phyloP scores from a whole-genome alignment of 2,113 vertebrate genomes.

The Myodes glareolus region DNA sequence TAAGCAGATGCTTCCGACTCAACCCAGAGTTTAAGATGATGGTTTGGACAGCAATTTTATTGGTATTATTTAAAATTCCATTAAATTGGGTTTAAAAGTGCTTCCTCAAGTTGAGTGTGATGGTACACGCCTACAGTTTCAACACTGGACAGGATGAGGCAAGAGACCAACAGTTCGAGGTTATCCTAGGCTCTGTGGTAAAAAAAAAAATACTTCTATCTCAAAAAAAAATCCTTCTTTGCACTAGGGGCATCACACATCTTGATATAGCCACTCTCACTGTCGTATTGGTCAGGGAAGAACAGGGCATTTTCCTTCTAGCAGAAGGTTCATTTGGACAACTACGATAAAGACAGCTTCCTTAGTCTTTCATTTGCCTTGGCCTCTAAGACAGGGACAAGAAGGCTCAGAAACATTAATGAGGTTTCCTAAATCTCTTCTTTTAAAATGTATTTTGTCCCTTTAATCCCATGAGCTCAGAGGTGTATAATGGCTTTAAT shows the following conservation, averaged over 20 bases:
- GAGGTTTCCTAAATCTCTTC: conserved; percentile 1
- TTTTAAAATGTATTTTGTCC: not conserved
- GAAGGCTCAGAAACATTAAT: conserved; percentile 3
- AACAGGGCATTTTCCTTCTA: not conserved
- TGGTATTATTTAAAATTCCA: not conserved
- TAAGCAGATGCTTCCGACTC: not conserved
- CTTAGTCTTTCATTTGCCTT: not conserved
- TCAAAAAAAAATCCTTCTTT: not conserved
- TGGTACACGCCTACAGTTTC: not conserved
- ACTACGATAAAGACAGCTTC: not conserved
- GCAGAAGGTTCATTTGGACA: not conserved
- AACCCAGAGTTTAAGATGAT: conserved; percentile 26
- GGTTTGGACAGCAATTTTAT: not conserved
- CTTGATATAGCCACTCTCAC: not conserved
- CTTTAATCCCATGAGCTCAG: not conserved
- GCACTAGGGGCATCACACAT: not conserved
- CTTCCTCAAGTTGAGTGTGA: not conserved
- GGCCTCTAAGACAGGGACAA: conserved; percentile 7
- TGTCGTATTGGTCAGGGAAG: not conserved
- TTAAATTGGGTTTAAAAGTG: not conserved
- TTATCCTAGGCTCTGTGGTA: not conserved
- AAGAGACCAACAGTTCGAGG: not conserved
- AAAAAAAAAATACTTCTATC: not conserved
- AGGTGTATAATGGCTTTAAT: too few relatives aligned
- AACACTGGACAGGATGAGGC: not conserved